Conservation (phyloP, 2,113 vertebrate species). For the Strix uralensis region DNA sequence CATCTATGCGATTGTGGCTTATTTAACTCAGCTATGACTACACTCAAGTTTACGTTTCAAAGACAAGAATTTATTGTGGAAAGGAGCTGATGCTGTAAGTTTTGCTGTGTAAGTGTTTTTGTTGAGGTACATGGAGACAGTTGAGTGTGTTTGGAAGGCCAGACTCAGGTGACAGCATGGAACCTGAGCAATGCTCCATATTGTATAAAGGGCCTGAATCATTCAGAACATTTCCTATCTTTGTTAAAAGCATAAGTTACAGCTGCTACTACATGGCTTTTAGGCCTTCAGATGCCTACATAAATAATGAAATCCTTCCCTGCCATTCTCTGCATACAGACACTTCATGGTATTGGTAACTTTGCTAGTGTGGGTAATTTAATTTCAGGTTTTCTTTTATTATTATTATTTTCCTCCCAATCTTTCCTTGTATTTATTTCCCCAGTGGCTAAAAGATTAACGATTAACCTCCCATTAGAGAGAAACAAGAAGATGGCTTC, state of each 20-base stretch:
- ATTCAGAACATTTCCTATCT: background rate
- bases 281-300: background rate
- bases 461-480: background rate
- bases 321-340: background rate
- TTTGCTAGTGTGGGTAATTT: background rate
- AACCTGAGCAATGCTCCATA: background rate
- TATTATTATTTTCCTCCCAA: background rate
- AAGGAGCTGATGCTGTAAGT: background rate
- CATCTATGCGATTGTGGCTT: background rate
- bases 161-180: background rate
- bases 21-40: background rate
- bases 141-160: background rate
- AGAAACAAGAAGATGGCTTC: background rate
- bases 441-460: slow-evolving; percentile 13
- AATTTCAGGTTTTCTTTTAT: background rate
- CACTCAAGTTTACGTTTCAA: background rate
- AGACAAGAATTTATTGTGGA: background rate
- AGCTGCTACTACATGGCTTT: background rate
- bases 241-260: background rate
- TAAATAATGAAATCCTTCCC: background rate
- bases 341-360: background rate
- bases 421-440: background rate
- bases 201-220: background rate
- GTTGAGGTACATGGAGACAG: fast-evolving
- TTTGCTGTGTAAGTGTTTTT: background rate